A percentile compares a stretch with the other conserved stretches of the same genome.
These are phyloP conservation scores for Marasmarcha lunaedactyla DNA, from an alignment of 2,888 invertebrate species.

Conservation along the genomic window DNA sequence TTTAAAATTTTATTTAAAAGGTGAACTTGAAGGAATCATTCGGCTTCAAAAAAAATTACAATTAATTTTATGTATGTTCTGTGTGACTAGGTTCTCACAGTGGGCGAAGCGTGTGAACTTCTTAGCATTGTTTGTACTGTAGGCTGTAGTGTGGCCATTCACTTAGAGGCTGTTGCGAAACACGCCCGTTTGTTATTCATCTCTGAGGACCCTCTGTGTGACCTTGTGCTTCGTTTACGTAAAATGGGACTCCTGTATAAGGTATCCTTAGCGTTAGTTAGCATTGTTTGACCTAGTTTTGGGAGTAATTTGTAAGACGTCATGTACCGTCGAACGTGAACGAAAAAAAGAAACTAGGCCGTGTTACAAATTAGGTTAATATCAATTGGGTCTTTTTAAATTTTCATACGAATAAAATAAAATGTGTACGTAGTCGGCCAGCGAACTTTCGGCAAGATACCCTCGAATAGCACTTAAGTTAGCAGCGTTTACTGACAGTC, in stretches of 20 bases:
- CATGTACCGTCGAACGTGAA: too few species aligned
- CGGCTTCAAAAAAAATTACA: not conserved
- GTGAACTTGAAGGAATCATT: constrained; percentile 1
- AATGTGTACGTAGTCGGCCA: too few species aligned
- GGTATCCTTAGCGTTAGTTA: constrained; percentile 18
- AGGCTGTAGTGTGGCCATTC: constrained; percentile 24
- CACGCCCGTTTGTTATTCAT: constrained; percentile 39
- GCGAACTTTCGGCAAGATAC: too few species aligned
- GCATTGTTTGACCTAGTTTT: constrained; percentile 9
- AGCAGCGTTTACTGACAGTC: too few species aligned
- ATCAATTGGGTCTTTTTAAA: too few species aligned
- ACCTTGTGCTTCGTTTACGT: constrained; percentile 33
- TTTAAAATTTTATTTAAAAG: not conserved
- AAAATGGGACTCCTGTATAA: constrained; percentile 29
- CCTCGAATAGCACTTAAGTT: too few species aligned
- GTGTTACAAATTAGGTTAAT: too few species aligned
- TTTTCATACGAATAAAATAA: too few species aligned
- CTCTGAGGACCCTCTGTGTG: constrained; percentile 27
- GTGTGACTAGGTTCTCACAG: constrained; percentile 34
- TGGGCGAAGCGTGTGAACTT: constrained; percentile 47
- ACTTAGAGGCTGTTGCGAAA: constrained; percentile 41
- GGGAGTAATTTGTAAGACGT: too few species aligned
- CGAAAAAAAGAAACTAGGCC: too few species aligned
- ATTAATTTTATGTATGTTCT: constrained; percentile 12
- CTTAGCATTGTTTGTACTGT: constrained; percentile 48